These are phyloP conservation scores for Steatornis caripensis DNA, from an alignment of 2,113 vertebrate genomes.

Conservation along the genomic window DNA sequence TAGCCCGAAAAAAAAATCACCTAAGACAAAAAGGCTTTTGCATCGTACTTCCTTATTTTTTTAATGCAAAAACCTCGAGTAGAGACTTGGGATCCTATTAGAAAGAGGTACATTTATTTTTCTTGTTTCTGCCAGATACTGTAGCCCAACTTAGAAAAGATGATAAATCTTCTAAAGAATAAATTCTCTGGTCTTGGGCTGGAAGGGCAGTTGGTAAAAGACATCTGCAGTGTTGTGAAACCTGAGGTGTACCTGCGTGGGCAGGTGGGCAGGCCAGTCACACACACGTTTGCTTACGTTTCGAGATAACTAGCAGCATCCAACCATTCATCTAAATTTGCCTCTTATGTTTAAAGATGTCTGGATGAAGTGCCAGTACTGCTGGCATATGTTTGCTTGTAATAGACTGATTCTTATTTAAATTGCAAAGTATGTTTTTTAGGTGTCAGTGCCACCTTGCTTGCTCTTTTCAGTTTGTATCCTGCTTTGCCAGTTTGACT, in stretches of 20 bases:
- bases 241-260: background rate
- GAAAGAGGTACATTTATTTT: background rate
- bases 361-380: background rate
- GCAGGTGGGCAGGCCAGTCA: background rate
- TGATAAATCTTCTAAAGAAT: background rate
- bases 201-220: background rate
- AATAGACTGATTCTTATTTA: conserved; percentile 40
- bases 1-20: background rate
- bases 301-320: background rate
- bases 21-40: background rate
- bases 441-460: conserved; percentile 37
- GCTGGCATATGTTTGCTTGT: background rate
- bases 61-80: background rate
- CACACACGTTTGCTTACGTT: background rate
- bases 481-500: conserved; percentile 20
- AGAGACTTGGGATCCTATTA: background rate
- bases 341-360: background rate
- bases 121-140: background rate
- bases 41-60: background rate
- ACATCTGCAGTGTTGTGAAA: background rate
- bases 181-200: background rate
- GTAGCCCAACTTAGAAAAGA: background rate
- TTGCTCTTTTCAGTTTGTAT: conserved; percentile 48
- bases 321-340: background rate
- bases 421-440: conserved; percentile 44